Evolutionary conservation across 2,888 invertebrate species (phyloP).

Genomic region (Erannis defoliaria): DNA sequence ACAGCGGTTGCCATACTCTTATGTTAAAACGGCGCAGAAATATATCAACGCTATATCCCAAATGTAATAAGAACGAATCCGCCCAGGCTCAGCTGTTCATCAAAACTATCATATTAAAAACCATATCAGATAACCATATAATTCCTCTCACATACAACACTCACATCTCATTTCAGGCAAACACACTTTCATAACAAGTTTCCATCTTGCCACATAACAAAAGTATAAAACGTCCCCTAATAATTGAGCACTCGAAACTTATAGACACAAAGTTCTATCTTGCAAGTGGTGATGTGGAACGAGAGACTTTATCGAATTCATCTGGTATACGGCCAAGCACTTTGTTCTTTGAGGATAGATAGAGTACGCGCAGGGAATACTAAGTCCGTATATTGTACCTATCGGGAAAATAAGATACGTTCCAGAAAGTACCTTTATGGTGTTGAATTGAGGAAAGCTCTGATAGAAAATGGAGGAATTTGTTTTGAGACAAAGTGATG

Average conservation of each 20-base stretch:
- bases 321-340: conserved; percentile 63
- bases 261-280: conserved; percentile 59
- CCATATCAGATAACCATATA: conserved; percentile 10
- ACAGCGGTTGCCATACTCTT: no score
- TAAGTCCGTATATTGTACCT: conserved; percentile 45
- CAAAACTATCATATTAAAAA: conserved; percentile 12
- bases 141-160: conserved; percentile 27
- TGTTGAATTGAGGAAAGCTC: conserved; percentile 30
- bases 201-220: conserved; percentile 42
- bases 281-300: conserved; percentile 60
- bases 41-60: background rate
- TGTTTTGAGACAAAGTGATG: conserved; percentile 5
- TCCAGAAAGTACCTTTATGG: conserved; percentile 33
- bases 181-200: conserved; percentile 38
- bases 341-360: conserved; percentile 74
- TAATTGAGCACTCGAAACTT: conserved; percentile 59
- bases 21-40: background rate
- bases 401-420: conserved; percentile 43
- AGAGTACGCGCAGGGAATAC: conserved; percentile 62
- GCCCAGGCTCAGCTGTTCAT: conserved; percentile 9
- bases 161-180: conserved; percentile 29
- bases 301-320: conserved; percentile 64
- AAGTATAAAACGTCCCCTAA: conserved; percentile 46
- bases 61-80: background rate
- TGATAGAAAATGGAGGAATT: conserved; percentile 27